Evolutionary conservation across 2,888 invertebrate genomes (phyloP), one percentile per base, ranked within the genome.

Genomic region (Acanthosoma haemorrhoidale): DNA sequence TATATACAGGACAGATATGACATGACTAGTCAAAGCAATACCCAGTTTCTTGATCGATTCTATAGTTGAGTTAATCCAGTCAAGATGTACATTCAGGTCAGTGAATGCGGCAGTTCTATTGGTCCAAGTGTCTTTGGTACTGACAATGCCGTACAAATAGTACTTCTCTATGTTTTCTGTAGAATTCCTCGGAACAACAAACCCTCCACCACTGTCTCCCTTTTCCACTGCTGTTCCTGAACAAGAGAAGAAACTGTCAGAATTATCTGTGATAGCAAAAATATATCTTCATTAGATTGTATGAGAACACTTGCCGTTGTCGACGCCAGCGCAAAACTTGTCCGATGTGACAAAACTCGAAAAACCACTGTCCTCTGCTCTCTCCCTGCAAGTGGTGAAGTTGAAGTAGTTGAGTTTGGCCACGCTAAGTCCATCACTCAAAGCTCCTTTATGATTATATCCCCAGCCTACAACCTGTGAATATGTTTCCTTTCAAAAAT

Each of bases 391-490:
- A 6, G 21, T 25, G 13, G 4, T 25, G 5, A 29, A 51, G 5
- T 51, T 25, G n/a, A 51, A 25, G n/a, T 51, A 51, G 13, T 51
- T n/a, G n/a, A 51, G 25, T 25, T 51, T 51, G 13, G 51, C 51
- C 51, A 51, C 29, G 6, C 5, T 13, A n/a, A 51, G n/a, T 8
- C n/a, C 25, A 13, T 51, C 51, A 51, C 51, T 25, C 1, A n/a
- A n/a, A 25, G n/a, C n/a, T 9, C 29, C n/a, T 6, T 25, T 51
- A 6, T 51, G 25, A 3, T 21, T 51, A 5, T 1, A n/a, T n/a
- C 51, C 51, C 51, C 51, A 51, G 21, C 51, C 51, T 25, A 51
- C 51, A 21, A 51, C 25, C 51, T 51, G n/a, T 51, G n/a, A n/a
- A n/a, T n/a, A n/a, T n/a, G n/a, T n/a, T n/a, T n/a, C n/a, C n/a